Evolutionary conservation across 2,113 vertebrate species (phyloP), one percentile per base, ranked within the genome.

Genomic region (Myodes glareolus): DNA sequence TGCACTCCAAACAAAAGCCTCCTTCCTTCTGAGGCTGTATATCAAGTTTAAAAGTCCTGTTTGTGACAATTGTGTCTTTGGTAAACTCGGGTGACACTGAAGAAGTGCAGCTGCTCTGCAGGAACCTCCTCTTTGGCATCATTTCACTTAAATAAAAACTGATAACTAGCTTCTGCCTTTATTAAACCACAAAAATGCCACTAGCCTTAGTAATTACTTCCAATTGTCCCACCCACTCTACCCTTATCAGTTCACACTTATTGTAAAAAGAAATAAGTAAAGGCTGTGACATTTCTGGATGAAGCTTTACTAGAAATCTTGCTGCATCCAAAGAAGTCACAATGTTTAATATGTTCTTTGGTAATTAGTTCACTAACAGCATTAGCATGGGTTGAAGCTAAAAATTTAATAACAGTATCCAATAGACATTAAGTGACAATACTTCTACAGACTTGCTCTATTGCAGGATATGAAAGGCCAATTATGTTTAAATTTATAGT

Each of bases 201-300:
- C 97, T 98, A 98, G 99, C 98, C 98, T 99, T 98, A 98, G 98
- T 99, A 99, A 99, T 98, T 99, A 99, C 99, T 99, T 99, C 99
- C 99, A 98, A 99, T 98, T 99, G 98, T 99, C 98, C 98, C 98
- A 98, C 99, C 99, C 99, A 99, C 99, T 99, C 6, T 99, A 99
- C 99, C 99, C 99, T 99, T 98, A 99, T 98, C 98, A 99, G 98
- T 99, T 99, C 98, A 98, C 98, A 98, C 98, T 99, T 98, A 98
- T 98, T 98, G 98, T 98, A 98, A 98, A 96, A 92, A 98, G 86
- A 97, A 97, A 98, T 98, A 98, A 98, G 98, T 96, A 98, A 63
- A 98, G 96, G 33, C 92, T 99, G 98, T 95, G 77, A 73, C 88
- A 97, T 88, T 98, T 72, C 97, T 52, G 75, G 36, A 91, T 63